Base-by-base conservation (phyloP, 2,888 invertebrate species). In the Balanococcus diminutus region DNA sequence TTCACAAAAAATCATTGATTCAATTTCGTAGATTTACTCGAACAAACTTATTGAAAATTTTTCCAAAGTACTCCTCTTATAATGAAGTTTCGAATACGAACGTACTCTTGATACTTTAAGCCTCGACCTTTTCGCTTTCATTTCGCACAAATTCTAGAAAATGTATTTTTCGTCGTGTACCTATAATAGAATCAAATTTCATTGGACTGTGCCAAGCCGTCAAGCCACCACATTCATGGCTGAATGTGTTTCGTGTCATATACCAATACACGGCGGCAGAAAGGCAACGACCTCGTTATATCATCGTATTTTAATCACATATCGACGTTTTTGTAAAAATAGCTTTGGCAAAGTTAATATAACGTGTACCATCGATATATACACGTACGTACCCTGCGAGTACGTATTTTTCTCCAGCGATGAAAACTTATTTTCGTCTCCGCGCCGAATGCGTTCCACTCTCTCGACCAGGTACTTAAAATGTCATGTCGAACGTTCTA, bases 271-370 rank as follows among this genome's bases (percentile, higher is more conserved):
- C 31, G 8, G 22, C 14, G 81, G 36, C 28, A 56, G n/a, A 32
- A 46, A 51, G 82, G 82, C 51, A 82, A 82, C 51, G 51, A 82
- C 82, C 82, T 82, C 51, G 51, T 51, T 51, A 51, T 51, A 51
- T 51, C 22, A 42, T 51, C 51, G 81, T 81, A 81, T 81, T 81
- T 81, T 81, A 81, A 81, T 82, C 82, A 82, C 31, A 46, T 82
- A 82, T 82, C 82, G 51, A 82, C 42, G 31, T 46, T 82, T 81
- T 82, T 56, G 51, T 82, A 82, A 82, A 82, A 82, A 82, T 82
- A 82, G 51, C 51, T 82, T 82, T 82, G 51, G 81, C 81, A 32
- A 32, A 82, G 82, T 82, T 56, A 51, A 51, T 51, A 81, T 81
- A 81, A 46, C 81, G 39, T 39, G 81, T 67, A 51, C 51, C 9